phyloP scores from a whole-genome alignment of 2,113 vertebrate species.

The Halichoerus grypus region DNA sequence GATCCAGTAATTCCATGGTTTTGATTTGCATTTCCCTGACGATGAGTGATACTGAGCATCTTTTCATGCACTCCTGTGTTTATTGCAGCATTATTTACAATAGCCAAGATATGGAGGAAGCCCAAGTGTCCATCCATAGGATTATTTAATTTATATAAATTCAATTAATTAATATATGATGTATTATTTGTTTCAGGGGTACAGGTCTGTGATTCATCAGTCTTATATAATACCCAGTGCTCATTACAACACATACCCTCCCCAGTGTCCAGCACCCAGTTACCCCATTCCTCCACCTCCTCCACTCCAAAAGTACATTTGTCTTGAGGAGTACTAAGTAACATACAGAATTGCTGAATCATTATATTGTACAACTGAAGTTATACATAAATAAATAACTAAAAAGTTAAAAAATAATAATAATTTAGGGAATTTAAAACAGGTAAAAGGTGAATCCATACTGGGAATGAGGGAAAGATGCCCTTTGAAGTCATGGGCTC shows the following conservation, averaged over 20 bases:
- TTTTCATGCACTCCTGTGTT: neutral
- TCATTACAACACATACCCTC: too few relatives aligned
- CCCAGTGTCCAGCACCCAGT: too few relatives aligned
- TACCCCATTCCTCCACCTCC: too few relatives aligned
- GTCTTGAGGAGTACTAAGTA: neutral
- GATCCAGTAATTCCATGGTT: neutral
- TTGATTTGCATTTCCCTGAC: neutral
- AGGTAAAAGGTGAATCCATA: neutral
- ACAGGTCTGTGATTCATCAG: too few relatives aligned
- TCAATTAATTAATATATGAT: too few relatives aligned
- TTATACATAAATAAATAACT: neutral
- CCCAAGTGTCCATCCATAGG: neutral
- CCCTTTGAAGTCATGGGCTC: neutral
- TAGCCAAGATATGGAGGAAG: neutral
- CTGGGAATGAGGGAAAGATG: neutral
- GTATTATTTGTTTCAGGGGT: too few relatives aligned
- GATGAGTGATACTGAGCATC: neutral
- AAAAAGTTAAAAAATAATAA: neutral
- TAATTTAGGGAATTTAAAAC: slow-evolving; percentile 4
- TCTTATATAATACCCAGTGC: too few relatives aligned
- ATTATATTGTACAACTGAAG: neutral
- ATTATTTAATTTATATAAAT: too few relatives aligned
- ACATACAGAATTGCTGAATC: neutral
- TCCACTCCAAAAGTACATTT: neutral
- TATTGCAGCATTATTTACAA: neutral